phyloP scores from a whole-genome alignment of 2,888 invertebrate species.

The Isotomurus palustris region DNA sequence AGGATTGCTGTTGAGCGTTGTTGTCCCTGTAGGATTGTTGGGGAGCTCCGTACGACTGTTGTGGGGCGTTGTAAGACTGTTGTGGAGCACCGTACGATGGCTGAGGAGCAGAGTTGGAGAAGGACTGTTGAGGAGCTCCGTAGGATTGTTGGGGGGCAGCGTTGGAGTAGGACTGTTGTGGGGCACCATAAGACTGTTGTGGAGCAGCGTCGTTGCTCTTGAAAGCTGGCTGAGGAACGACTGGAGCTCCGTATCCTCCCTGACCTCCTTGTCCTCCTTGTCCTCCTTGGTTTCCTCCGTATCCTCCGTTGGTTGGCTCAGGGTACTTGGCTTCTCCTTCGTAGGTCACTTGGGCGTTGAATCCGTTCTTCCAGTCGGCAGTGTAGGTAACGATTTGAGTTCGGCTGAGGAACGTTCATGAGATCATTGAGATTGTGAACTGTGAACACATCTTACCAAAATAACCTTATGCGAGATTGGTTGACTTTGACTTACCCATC shows the following conservation, averaged over 20 bases:
- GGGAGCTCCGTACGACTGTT: constrained; percentile 1
- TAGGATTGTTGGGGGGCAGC: constrained; percentile 13
- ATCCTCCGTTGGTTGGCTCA: constrained; percentile 18
- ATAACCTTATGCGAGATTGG: background rate
- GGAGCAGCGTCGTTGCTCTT: constrained; percentile 3
- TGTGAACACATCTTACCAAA: background rate
- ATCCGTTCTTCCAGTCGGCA: constrained; percentile 45
- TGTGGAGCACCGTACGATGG: constrained; percentile 8
- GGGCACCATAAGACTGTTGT: constrained; percentile 17
- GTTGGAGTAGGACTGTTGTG: constrained; percentile 14
- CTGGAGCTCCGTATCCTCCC: constrained; percentile 6
- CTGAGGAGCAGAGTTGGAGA: constrained; percentile 10
- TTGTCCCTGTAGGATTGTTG: constrained; percentile 15
- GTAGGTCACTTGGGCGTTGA: constrained; percentile 44
- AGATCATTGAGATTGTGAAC: background rate
- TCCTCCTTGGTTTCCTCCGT: constrained; percentile 9
- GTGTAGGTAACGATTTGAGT: constrained; percentile 43
- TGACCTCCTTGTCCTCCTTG: background rate
- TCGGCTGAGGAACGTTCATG: constrained; percentile 18
- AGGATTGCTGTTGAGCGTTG: constrained; percentile 10
- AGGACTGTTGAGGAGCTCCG: constrained; percentile 12
- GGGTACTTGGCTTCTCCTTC: constrained; percentile 42
- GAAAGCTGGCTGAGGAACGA: background rate
- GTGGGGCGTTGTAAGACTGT: constrained; percentile 20
- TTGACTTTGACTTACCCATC: constrained; percentile 19